Evolutionary conservation across 2,797 vertebrate genomes (phyloP), one percentile per base, ranked within the genome.

Genomic region (Phylloscopus collybita): DNA sequence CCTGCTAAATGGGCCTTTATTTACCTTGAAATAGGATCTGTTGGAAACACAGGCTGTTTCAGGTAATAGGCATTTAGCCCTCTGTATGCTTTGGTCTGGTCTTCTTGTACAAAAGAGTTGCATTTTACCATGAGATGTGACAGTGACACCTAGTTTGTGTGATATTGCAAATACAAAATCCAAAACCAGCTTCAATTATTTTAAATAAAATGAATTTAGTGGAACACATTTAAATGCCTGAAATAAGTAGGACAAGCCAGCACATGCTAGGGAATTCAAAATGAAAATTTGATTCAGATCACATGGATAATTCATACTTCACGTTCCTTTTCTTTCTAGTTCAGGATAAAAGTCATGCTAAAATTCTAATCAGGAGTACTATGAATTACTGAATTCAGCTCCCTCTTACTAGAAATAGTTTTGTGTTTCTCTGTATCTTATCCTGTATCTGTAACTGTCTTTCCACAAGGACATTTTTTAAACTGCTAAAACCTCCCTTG

Each of bases 1-100:
- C 51, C 92, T 93, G 44, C 45, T 93, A 96, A 97, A 94, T 87
- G 53, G 45, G 21, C 44, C 61, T 96, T 96, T 93, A 91, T 97
- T 97, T 94, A 93, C 86, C 73, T 91, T 96, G 80, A 94, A 97
- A 95, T 81, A 59, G 66, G 53, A 80, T 87, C 49, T 8, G 4
- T 93, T 80, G 80, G 92, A 90, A 96, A 85, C 57, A 61, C 27
- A 16, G 36, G 11, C 45, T 49, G 8, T 91, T 92, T 86, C 79
- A 64, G 38, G 61, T 62, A 95, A 65, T 13, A 65, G 27, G 40
- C 21, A 57, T 62, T 90, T 93, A 91, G 22, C 30, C 32, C 50
- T 91, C 32, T 64, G 4, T 56, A 36, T 66, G 38, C 17, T 71
- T 78, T 72, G 21, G 71, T 90, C 96, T 71, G 38, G 83, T 71